Evolutionary conservation across 2,888 invertebrate species (phyloP).

Genomic region (Callyntrura sp.): DNA sequence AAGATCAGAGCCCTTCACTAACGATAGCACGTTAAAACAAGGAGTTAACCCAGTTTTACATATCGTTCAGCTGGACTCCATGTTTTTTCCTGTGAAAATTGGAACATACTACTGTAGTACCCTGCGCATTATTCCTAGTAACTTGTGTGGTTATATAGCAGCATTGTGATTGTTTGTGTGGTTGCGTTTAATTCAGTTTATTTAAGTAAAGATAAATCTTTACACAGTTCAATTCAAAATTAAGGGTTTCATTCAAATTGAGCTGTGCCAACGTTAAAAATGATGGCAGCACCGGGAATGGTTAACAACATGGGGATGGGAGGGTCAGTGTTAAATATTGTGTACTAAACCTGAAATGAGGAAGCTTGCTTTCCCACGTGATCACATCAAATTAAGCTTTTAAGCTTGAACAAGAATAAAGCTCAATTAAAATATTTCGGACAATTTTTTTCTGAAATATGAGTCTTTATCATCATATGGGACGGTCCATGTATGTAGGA

Average conservation of each 20-base stretch:
- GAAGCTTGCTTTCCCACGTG: background rate
- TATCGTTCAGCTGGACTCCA: constrained; percentile 64
- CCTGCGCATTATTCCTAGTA: constrained; percentile 14
- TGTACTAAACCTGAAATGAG: background rate
- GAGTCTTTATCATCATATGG: background rate
- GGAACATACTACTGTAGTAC: constrained; percentile 16
- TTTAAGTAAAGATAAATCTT: background rate
- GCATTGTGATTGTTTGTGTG: constrained; percentile 69
- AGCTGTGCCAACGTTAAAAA: constrained; percentile 58
- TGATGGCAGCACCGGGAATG: constrained; percentile 74
- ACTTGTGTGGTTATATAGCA: constrained; percentile 20
- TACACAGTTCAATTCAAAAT: constrained; percentile 44
- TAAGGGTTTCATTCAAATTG: constrained; percentile 27
- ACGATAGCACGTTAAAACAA: constrained; percentile 20
- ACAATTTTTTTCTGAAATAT: background rate
- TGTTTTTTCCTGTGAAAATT: constrained; percentile 36
- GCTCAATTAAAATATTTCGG: background rate
- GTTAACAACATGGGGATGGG: constrained; percentile 78
- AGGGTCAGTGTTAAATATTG: constrained; percentile 89
- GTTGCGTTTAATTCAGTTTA: constrained; percentile 24
- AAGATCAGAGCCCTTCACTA: constrained; percentile 23
- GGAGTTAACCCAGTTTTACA: constrained; percentile 50
- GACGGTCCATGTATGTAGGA: constrained; percentile 17
- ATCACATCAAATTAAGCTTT: constrained; percentile 34
- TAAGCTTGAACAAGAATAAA: background rate